Evolutionary conservation across 2,888 invertebrate genomes (phyloP).

Genomic region (Euspilapteryx auroguttella): DNA sequence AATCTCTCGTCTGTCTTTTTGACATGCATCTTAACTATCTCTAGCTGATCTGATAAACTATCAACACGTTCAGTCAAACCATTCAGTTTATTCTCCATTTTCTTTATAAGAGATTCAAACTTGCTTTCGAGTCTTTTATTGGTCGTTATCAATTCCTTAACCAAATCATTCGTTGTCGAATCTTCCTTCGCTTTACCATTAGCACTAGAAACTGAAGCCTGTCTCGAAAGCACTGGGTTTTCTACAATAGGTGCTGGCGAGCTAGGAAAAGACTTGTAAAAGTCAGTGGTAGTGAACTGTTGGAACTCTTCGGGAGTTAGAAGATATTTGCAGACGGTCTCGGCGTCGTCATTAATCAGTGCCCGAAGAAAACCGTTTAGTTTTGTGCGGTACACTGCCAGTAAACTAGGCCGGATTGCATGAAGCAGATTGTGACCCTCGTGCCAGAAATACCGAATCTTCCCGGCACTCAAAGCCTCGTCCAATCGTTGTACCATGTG

Average conservation of each 20-base stretch:
- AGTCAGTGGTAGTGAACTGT: slow-evolving; percentile 23
- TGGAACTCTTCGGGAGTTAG: slow-evolving; percentile 22
- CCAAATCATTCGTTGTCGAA: slow-evolving; percentile 2
- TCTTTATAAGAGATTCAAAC: slow-evolving; percentile 1
- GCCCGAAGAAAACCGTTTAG: slow-evolving; percentile 30
- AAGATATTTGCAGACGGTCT: slow-evolving; percentile 19
- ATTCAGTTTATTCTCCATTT: slow-evolving; percentile 12
- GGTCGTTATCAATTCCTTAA: neutral
- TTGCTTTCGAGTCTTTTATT: slow-evolving; percentile 1
- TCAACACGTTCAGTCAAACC: slow-evolving; percentile 14
- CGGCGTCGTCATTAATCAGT: slow-evolving; percentile 26
- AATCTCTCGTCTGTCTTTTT: no score
- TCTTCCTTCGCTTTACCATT: slow-evolving; percentile 11
- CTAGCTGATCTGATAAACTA: no score
- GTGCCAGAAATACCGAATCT: slow-evolving; percentile 39
- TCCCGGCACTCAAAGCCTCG: slow-evolving; percentile 19
- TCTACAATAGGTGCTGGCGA: slow-evolving; percentile 2
- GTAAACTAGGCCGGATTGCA: slow-evolving; percentile 20
- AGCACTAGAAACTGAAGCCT: no score
- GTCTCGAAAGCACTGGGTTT: no score
- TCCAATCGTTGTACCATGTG: slow-evolving; percentile 31
- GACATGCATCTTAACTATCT: no score
- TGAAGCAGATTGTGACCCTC: slow-evolving; percentile 29
- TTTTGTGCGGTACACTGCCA: slow-evolving; percentile 24
- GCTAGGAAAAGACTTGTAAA: slow-evolving; percentile 17